These are phyloP conservation scores for Beaufortia kweichowensis DNA, from an alignment of 2,113 vertebrate species.

Conservation along the genomic window DNA sequence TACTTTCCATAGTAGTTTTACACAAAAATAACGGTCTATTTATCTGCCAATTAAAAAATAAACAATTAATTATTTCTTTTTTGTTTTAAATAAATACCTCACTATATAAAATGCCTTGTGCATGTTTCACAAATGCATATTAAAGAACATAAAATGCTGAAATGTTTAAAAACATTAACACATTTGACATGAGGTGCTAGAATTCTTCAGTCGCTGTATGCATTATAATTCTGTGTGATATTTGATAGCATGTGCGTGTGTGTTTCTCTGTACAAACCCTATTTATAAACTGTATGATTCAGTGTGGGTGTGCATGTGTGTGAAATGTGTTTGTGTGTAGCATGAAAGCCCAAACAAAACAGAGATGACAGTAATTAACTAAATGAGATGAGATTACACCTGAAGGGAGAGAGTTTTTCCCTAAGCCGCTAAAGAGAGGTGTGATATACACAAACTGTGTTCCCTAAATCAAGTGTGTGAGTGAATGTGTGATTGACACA, in stretches of 20 bases:
- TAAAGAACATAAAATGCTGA: too few species aligned
- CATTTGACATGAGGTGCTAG: not conserved
- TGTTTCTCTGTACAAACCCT: not conserved
- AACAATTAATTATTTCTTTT: too few species aligned
- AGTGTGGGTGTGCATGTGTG: slow-evolving; percentile 5
- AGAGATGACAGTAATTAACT: slow-evolving; percentile 54
- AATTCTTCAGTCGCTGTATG: not conserved
- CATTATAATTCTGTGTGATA: not conserved
- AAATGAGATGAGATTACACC: slow-evolving; percentile 44
- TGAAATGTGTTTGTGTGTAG: slow-evolving; percentile 32
- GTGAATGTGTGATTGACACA: slow-evolving; percentile 1
- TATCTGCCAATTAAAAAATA: too few species aligned
- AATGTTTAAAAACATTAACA: not conserved
- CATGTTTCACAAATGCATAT: too few species aligned
- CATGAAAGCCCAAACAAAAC: slow-evolving; percentile 34
- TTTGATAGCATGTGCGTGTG: not conserved
- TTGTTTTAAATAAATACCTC: too few species aligned
- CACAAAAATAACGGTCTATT: too few species aligned
- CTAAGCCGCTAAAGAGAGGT: slow-evolving; percentile 31
- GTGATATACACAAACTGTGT: not conserved
- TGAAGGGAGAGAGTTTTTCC: slow-evolving; percentile 26
- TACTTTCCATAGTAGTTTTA: too few species aligned
- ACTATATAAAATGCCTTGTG: too few species aligned
- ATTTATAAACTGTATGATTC: not conserved
- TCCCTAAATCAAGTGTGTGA: not conserved